Percentiles rank a stretch among this genome's conserved stretches.
phyloP scores from a whole-genome alignment of 2,113 vertebrate genomes.

The Alethe castanea region DNA sequence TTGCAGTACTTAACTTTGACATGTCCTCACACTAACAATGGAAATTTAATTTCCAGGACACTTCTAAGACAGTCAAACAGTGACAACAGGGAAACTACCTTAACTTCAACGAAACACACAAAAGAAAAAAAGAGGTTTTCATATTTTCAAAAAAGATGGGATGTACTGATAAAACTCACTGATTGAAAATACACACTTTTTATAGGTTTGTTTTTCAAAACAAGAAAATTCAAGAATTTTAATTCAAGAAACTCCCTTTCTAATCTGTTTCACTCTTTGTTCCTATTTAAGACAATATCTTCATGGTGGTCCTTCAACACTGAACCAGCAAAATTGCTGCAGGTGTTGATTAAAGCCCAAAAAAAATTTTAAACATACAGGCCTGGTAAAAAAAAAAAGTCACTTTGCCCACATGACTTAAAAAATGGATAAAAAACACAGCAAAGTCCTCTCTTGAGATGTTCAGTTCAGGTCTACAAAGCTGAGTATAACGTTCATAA shows the following conservation, averaged over 20 bases:
- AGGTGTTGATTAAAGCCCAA: not conserved
- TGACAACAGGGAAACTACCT: not conserved
- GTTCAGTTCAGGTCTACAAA: not conserved
- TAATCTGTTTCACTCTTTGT: not conserved
- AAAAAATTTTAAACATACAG: not conserved
- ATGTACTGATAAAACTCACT: not conserved
- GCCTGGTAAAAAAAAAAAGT: not conserved
- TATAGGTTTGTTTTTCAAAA: not conserved
- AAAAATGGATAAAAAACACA: not conserved
- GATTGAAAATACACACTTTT: rapidly evolving
- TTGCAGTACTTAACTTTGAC: not conserved
- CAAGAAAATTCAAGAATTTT: not conserved
- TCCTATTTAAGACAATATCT: not conserved
- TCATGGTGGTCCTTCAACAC: not conserved
- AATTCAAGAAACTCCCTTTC: not conserved
- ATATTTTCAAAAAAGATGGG: not conserved
- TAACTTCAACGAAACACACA: not conserved
- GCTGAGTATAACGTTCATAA: not conserved
- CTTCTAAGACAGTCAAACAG: not conserved
- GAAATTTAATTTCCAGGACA: not conserved
- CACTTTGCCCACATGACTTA: not conserved
- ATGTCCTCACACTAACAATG: not conserved
- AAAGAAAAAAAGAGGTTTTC: not conserved
- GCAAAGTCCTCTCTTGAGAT: not conserved
- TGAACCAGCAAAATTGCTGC: not conserved